phyloP scores from a whole-genome alignment of 2,888 invertebrate species.

The Hydroisotoma schaefferi region DNA sequence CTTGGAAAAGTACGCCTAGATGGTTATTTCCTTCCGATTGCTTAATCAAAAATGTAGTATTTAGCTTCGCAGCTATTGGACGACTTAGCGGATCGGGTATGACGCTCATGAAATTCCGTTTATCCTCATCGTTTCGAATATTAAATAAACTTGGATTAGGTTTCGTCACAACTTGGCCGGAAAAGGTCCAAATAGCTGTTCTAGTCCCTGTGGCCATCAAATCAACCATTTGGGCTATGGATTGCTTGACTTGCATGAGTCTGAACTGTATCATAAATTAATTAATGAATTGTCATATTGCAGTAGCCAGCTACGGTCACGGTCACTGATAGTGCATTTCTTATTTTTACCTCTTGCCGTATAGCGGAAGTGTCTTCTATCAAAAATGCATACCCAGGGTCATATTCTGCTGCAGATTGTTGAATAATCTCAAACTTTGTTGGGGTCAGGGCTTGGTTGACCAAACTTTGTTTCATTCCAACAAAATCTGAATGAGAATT shows the following conservation, averaged over 20 bases:
- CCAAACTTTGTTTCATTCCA: not conserved
- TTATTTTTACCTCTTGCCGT: conserved; percentile 6
- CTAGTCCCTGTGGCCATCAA: not conserved
- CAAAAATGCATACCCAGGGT: not conserved
- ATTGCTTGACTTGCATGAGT: not conserved
- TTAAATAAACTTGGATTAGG: not conserved
- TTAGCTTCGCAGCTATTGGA: not conserved
- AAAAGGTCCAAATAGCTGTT: not conserved
- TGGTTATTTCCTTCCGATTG: not conserved
- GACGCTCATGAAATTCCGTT: not conserved
- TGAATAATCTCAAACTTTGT: not conserved
- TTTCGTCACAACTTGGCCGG: not conserved
- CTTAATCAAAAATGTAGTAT: not conserved
- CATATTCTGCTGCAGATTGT: not conserved
- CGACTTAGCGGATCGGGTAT: not conserved
- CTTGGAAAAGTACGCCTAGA: not conserved
- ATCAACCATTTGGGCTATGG: not conserved
- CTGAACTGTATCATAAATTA: not conserved
- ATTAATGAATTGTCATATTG: too few relatives aligned
- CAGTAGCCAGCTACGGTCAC: too few relatives aligned
- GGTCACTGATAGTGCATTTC: too few relatives aligned
- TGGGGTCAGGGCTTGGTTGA: not conserved
- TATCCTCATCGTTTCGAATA: not conserved
- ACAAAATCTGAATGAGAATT: conserved; percentile 52
- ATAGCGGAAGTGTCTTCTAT: conserved; percentile 3